phyloP scores from a whole-genome alignment of 2,113 vertebrate species.

The Podarcis raffonei region DNA sequence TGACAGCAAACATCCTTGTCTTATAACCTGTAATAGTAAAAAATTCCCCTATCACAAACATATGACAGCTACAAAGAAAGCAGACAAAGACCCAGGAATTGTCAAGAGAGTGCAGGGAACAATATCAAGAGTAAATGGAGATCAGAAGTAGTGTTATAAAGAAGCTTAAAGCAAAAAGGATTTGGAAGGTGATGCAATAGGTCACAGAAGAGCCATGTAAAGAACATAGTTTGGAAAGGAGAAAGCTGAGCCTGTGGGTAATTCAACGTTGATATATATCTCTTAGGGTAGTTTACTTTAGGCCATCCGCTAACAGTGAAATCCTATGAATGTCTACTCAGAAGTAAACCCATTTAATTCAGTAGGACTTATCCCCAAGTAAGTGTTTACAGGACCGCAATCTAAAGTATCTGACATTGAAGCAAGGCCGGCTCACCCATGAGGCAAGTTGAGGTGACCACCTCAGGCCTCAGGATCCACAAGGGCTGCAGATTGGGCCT shows the following conservation, averaged over 20 bases:
- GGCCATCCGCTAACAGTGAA: neutral
- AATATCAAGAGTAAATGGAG: neutral
- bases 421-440: no score
- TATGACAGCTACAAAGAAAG: slow-evolving; percentile 2
- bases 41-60: neutral
- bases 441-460: neutral
- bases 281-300: neutral
- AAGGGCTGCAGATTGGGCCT: no score
- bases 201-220: neutral
- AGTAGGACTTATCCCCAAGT: neutral
- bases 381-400: neutral
- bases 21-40: slow-evolving; percentile 5
- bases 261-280: neutral
- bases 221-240: neutral
- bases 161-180: slow-evolving; percentile 4
- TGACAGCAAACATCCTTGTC: neutral
- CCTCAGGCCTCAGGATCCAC: no score
- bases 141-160: neutral
- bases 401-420: neutral
- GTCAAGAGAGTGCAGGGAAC: neutral
- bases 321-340: neutral
- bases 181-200: neutral
- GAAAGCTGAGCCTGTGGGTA: neutral
- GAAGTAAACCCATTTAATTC: neutral
- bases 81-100: slow-evolving; percentile 8